Conservation (phyloP, 2,888 invertebrate genomes). For the Clivina fossor region DNA sequence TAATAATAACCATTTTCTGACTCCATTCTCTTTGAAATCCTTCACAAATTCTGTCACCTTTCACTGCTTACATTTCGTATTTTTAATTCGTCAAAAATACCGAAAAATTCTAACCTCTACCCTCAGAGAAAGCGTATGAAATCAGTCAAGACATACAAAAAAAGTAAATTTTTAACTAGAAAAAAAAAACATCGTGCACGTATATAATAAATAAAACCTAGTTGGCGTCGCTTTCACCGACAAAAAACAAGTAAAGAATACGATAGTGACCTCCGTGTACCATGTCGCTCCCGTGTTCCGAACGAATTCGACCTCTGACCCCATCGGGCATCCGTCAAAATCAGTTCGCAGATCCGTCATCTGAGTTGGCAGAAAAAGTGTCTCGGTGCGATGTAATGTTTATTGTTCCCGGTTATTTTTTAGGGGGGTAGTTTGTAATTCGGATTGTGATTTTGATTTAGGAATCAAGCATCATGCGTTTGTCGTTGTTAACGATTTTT, state of each 20-base stretch:
- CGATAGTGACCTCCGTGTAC: not conserved
- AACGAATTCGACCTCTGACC: conserved; percentile 30
- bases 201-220: conserved; percentile 4
- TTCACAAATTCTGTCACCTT: too few species aligned
- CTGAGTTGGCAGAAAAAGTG: conserved; percentile 12
- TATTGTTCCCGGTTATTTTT: too few species aligned
- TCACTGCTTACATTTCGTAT: not conserved
- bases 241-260: conserved; percentile 26
- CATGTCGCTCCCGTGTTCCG: conserved; percentile 26
- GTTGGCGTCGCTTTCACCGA: conserved; percentile 18
- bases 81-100: not conserved
- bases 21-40: too few species aligned
- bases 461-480: too few species aligned
- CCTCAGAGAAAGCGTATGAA: conserved; percentile 25
- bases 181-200: not conserved
- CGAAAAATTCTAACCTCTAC: not conserved
- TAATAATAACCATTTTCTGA: too few species aligned
- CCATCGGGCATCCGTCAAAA: conserved; percentile 30
- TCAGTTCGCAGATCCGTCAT: conserved; percentile 34
- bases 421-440: too few species aligned
- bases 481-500: too few species aligned
- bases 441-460: too few species aligned
- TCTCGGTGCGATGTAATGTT: too few species aligned
- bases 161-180: too few species aligned
- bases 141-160: too few species aligned